Base-by-base conservation (phyloP, 2,888 invertebrate genomes). In the Mesodorylaimus sp. region DNA sequence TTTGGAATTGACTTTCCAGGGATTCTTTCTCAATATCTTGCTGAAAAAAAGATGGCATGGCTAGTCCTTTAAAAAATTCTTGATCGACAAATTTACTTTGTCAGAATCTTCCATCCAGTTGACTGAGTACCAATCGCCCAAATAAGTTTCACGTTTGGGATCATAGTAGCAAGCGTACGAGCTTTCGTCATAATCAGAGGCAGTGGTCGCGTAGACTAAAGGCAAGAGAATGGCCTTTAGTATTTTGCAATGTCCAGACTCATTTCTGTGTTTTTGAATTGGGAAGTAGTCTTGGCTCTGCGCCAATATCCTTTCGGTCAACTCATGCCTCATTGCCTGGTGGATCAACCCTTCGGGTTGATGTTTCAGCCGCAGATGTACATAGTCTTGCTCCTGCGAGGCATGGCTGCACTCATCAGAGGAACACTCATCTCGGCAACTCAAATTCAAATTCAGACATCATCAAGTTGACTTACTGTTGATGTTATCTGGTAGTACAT, bases 101-200 rank as follows among this genome's bases (percentile, higher is more conserved):
- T 76, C 75, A 29, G 73, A 70, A 60, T 76, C 74, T 58, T 75
- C 70, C 74, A 77, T 74, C 77, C 77, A 77, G 50, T 68, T 74
- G 19, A 76, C 74, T 56, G 74, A 75, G 65, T 76, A 77, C 2
- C 75, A 68, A 63, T 77, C 77, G 13, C 76, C 77, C 3, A 77
- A 67, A 60, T 73, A 75, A 1, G 74, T 73, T 25, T 62, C 53
- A 19, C 68, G 59, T 16, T 61, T 50, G 1, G 69, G 65, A 58
- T 76, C 75, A 58, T 64, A 75, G 60, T 75, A 77, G 53, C 75
- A 75, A 41, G 76, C 76, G 60, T 72, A 76, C 0, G 75, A 76
- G 7, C 72, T 73, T 60, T 77, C 76, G 16, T 69, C 59, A 1
- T 70, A 62, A 59, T 75, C 75, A 19, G 77, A 70, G 28, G 77